Conservation (phyloP, 2,113 vertebrate genomes). For the Oryzias curvinotus region DNA sequence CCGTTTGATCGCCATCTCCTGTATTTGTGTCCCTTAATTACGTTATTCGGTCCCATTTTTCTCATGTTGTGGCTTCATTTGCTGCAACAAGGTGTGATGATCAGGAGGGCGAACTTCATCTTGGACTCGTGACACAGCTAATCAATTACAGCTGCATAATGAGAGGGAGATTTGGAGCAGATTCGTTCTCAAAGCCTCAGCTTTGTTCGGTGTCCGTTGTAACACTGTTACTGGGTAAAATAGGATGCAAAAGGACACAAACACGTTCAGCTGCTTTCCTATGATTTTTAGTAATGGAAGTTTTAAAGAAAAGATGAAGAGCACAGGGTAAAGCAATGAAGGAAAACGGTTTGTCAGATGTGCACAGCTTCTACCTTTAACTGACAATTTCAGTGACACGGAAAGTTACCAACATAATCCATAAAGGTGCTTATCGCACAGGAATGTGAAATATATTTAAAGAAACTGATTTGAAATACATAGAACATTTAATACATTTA, state of each 20-base stretch:
- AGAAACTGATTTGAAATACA: background rate
- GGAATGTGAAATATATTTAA: background rate
- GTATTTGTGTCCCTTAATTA: conserved; percentile 41
- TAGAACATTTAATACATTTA: conserved; percentile 1
- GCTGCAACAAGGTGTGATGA: conserved; percentile 44
- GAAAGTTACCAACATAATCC: conserved; percentile 3
- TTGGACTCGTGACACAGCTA: conserved; percentile 71
- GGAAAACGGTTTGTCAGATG: conserved; percentile 1
- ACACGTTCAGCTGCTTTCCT: conserved; percentile 50
- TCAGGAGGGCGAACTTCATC: conserved; percentile 71
- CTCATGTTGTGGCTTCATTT: conserved; percentile 40
- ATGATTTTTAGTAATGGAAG: conserved; percentile 35
- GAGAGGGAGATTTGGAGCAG: conserved; percentile 73
- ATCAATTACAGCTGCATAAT: conserved; percentile 75
- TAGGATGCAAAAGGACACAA: conserved; percentile 63
- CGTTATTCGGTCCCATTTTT: conserved; percentile 39
- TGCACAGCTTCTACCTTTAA: background rate
- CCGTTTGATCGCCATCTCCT: conserved; percentile 24
- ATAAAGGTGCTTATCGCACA: conserved; percentile 17
- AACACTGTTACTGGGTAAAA: conserved; percentile 52
- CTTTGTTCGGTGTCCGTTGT: conserved; percentile 61
- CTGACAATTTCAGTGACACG: background rate
- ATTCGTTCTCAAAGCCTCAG: conserved; percentile 64
- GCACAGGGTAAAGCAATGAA: conserved; percentile 36
- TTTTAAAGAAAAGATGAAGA: conserved; percentile 10